A percentile compares a stretch with the other conserved stretches of the same genome.
Conservation (phyloP, 2,797 vertebrate genomes). For the Benthosema pterotum region DNA sequence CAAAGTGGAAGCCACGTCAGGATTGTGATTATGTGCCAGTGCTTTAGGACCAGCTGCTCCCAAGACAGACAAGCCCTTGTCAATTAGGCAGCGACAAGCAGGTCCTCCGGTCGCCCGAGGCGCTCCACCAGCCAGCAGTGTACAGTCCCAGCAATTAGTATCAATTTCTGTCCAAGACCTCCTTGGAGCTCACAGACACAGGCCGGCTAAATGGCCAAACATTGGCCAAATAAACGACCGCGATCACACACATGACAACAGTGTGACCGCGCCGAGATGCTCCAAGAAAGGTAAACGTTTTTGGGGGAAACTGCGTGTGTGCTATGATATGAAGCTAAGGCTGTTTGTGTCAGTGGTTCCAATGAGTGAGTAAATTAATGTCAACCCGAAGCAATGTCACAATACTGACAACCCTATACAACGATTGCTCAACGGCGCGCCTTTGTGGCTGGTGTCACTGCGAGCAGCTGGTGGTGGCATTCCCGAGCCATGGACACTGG, state of each 20-base stretch:
- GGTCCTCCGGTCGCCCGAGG: slow-evolving; percentile 90
- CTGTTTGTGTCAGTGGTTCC: slow-evolving; percentile 25
- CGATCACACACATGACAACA: slow-evolving; percentile 72
- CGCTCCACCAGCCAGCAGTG: slow-evolving; percentile 89
- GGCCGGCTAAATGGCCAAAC: slow-evolving; percentile 78
- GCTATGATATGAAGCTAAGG: too few species aligned
- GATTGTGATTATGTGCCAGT: slow-evolving; percentile 95
- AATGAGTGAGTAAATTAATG: slow-evolving; percentile 67
- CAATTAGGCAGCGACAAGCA: slow-evolving; percentile 99
- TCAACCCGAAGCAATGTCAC: slow-evolving; percentile 60
- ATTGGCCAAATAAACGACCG: slow-evolving; percentile 65
- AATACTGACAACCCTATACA: slow-evolving; percentile 64
- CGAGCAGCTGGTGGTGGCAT: slow-evolving; percentile 96
- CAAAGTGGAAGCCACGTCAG: slow-evolving; percentile 92
- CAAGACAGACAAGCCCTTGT: slow-evolving; percentile 99
- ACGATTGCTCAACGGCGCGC: slow-evolving; percentile 71
- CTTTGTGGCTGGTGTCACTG: slow-evolving; percentile 89
- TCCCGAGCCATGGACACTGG: slow-evolving; percentile 85
- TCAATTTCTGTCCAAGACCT: slow-evolving; percentile 95
- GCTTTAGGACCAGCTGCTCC: slow-evolving; percentile 98
- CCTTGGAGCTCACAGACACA: slow-evolving; percentile 88
- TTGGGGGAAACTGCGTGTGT: neutral
- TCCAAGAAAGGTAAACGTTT: slow-evolving; percentile 47
- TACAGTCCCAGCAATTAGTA: slow-evolving; percentile 98
- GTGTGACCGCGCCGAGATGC: slow-evolving; percentile 51